phyloP scores from a whole-genome alignment of 2,888 invertebrate genomes.

The Metallyticus violacea region DNA sequence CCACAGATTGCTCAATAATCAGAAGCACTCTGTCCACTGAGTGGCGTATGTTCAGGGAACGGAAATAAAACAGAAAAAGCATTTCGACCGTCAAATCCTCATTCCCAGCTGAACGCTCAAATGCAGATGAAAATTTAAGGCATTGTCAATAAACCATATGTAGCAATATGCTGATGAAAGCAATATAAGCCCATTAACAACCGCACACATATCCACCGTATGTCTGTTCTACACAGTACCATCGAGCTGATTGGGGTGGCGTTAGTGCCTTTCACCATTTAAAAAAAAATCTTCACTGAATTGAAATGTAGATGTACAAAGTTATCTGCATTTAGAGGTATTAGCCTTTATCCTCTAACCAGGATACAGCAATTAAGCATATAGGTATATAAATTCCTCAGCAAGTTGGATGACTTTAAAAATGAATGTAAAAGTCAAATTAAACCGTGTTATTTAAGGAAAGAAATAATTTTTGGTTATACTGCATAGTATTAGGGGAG shows the following conservation, averaged over 20 bases:
- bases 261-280: neutral
- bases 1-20: neutral
- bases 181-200: neutral
- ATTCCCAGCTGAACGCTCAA: neutral
- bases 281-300: neutral
- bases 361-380: no score
- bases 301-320: no score
- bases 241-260: neutral
- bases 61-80: neutral
- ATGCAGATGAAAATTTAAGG: neutral
- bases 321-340: no score
- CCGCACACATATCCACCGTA: neutral
- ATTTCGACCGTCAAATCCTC: neutral
- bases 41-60: neutral
- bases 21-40: neutral
- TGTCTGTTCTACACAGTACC: neutral
- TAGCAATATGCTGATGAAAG: neutral
- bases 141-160: neutral
- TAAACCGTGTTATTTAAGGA: no score
- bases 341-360: no score
- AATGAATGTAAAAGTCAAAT: no score
- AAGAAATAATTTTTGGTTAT: no score
- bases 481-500: no score
- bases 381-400: no score
- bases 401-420: no score